Base-by-base conservation (phyloP, 92 coral and sea anemone genomes). In the Paragorgia papillata region DNA sequence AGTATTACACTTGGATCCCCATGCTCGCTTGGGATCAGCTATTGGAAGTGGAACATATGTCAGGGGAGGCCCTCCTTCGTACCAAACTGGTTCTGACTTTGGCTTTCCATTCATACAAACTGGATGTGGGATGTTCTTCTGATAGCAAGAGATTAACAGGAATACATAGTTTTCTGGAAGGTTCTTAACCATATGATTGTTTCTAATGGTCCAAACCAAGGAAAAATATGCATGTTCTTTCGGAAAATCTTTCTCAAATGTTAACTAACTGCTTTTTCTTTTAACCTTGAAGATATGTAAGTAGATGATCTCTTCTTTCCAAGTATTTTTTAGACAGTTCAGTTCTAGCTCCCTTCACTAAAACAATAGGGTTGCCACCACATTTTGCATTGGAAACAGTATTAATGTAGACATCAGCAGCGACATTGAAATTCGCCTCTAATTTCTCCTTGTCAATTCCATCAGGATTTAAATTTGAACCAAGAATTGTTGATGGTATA, bases 111-210 rank as follows among this genome's bases (percentile, higher is more conserved):
- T 44, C 20, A 19, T 7, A 28, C 81, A 61, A 62, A 61, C 41
- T n/a, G 71, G 81, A 34, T 76, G 81, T 8, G 69, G 69, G 30
- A 73, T 62, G 29, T 37, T 21, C 15, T 15, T 25, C 34, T 80
- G 26, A 54, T 69, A 79, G 37, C 87, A 79, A 5, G 25, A n/a
- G n/a, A n/a, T n/a, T 9, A 82, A 69, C 57, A 82, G 50, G 25
- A 86, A 86, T 14, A 82, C 26, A 63, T 77, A 82, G 76, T 86
- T 86, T 56, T 56, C 86, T 17, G 90, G 90, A 9, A 81, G 80
- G 17, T 80, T 69, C 74, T 71, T 13, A 84, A 12, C 32, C 76
- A 35, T 17, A 31, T 44, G n/a, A n/a, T n/a, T n/a, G n/a, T n/a
- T n/a, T n/a, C n/a, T n/a, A n/a, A n/a, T n/a, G n/a, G n/a, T n/a